Evolutionary conservation across 2,888 invertebrate species (phyloP).

Genomic region (Malthinus seriepunctatus): DNA sequence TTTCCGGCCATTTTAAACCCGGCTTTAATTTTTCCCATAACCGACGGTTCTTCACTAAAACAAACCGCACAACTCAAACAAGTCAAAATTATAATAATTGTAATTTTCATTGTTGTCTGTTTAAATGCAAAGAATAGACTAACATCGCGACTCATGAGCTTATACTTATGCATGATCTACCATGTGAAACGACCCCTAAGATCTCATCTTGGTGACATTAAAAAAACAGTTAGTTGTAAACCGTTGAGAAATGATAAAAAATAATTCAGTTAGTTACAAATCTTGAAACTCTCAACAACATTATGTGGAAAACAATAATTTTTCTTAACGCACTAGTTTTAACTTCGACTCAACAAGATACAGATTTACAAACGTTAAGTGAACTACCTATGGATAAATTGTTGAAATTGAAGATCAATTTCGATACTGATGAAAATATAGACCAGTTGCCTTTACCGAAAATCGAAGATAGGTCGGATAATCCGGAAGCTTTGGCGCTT

Average conservation of each 20-base stretch:
- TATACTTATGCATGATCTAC: constrained; percentile 20
- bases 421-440: constrained; percentile 36
- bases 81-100: background rate
- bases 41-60: constrained; percentile 36
- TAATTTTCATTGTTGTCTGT: constrained; percentile 9
- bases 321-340: constrained; percentile 4
- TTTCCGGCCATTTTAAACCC: constrained; percentile 58
- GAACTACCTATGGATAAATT: constrained; percentile 72
- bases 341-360: constrained; percentile 37
- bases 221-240: constrained; percentile 13
- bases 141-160: background rate
- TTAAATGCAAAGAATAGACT: constrained; percentile 1
- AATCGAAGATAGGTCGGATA: constrained; percentile 6
- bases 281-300: too few species aligned
- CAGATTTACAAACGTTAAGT: constrained; percentile 61
- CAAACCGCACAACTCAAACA: background rate
- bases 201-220: constrained; percentile 11
- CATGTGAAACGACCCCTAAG: constrained; percentile 33
- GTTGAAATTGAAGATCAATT: constrained; percentile 62
- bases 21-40: constrained; percentile 55
- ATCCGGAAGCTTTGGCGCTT: constrained; percentile 45
- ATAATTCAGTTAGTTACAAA: too few species aligned
- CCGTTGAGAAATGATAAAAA: background rate
- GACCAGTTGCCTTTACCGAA: constrained; percentile 8
- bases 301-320: background rate